A percentile compares a stretch with the other conserved stretches of the same genome.
These are phyloP conservation scores for Nomada lathburiana DNA, from an alignment of 2,888 invertebrate species.

Conservation along the genomic window DNA sequence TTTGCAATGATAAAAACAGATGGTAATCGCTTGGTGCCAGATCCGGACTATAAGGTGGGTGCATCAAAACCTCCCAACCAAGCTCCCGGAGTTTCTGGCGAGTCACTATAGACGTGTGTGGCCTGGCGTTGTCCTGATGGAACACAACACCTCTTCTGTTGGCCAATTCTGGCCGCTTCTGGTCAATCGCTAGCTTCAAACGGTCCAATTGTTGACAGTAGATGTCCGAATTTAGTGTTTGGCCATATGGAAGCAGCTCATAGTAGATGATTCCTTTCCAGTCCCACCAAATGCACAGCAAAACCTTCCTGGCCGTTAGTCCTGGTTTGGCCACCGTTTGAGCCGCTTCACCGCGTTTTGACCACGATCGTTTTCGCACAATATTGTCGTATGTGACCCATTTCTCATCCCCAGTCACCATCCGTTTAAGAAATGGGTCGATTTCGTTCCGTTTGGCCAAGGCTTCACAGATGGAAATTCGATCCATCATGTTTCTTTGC, in stretches of 20 bases:
- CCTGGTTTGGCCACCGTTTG: no score
- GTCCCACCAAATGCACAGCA: no score
- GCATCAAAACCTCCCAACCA: constrained; percentile 39
- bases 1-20: constrained; percentile 51
- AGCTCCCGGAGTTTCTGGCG: constrained; percentile 30
- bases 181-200: constrained; percentile 62
- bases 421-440: no score
- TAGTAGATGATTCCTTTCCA: constrained; percentile 36
- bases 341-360: no score
- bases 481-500: constrained; percentile 8
- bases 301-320: no score
- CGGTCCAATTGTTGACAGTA: constrained; percentile 57
- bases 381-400: no score
- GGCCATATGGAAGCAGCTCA: constrained; percentile 2
- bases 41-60: constrained; percentile 5
- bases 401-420: no score
- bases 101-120: constrained; percentile 13
- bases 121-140: constrained; percentile 31
- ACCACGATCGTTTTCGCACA: no score
- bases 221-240: constrained; percentile 17
- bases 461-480: constrained; percentile 22
- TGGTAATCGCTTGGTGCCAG: constrained; percentile 20
- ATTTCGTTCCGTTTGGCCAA: constrained; percentile 27
- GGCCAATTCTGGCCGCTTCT: constrained; percentile 53
- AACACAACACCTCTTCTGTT: constrained; percentile 48